phyloP scores from a whole-genome alignment of 2,797 vertebrate species.

The Siniperca obscura region DNA sequence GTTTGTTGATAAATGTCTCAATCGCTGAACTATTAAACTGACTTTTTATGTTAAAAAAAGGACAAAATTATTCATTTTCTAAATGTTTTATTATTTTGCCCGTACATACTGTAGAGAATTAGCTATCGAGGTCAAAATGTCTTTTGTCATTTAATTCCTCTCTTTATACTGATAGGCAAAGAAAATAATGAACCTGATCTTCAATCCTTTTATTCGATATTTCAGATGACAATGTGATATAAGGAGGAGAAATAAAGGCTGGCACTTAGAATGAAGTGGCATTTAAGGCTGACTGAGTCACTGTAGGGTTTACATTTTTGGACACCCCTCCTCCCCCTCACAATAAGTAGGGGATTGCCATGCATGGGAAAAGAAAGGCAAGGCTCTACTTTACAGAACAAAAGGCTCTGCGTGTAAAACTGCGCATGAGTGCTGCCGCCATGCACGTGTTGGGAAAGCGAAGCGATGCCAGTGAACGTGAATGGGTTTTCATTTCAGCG shows the following conservation, averaged over 20 bases:
- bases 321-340: slow-evolving; percentile 5
- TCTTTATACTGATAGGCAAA: slow-evolving; percentile 10
- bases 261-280: slow-evolving; percentile 41
- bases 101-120: background rate
- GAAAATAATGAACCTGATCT: background rate
- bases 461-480: slow-evolving; percentile 42
- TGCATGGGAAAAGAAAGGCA: slow-evolving; percentile 36
- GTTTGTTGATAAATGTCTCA: background rate
- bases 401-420: slow-evolving; percentile 67
- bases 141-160: background rate
- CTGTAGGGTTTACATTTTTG: slow-evolving; percentile 51
- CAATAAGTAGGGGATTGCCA: slow-evolving; percentile 49
- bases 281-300: slow-evolving; percentile 66
- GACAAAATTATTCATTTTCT: background rate
- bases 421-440: slow-evolving; percentile 67
- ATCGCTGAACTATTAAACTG: background rate
- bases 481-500: slow-evolving; percentile 17
- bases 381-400: slow-evolving; percentile 73
- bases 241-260: background rate
- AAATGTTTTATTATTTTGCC: background rate
- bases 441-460: slow-evolving; percentile 58
- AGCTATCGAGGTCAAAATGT: too few species aligned
- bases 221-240: background rate
- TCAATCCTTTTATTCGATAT: background rate
- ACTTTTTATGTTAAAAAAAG: background rate